Evolutionary conservation across 2,797 vertebrate species (phyloP).

Genomic region (Gymnothorax reevesii): DNA sequence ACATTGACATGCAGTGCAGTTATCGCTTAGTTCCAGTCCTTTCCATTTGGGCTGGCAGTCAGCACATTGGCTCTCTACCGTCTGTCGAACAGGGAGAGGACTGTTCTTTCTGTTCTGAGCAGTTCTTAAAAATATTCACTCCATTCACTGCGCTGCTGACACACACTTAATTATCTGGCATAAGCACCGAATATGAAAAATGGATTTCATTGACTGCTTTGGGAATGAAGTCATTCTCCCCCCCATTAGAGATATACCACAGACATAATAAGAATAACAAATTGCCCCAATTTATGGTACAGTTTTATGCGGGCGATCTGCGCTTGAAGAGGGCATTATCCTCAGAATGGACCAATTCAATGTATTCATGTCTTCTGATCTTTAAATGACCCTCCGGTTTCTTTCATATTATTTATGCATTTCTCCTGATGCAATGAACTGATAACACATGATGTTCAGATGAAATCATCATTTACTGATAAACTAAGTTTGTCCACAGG

Average conservation of each 20-base stretch:
- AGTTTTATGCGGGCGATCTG: neutral
- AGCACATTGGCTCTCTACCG: constrained; percentile 26
- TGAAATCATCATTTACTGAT: neutral
- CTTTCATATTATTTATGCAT: neutral
- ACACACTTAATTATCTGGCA: constrained; percentile 53
- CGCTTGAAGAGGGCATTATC: neutral
- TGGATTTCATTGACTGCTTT: constrained; percentile 42
- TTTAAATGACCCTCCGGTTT: neutral
- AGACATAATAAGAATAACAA: constrained; percentile 15
- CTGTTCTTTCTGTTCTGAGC: constrained; percentile 40
- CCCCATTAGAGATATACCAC: neutral
- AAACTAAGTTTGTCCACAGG: neutral
- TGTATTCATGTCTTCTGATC: neutral
- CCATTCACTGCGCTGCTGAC: constrained; percentile 52
- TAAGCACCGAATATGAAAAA: constrained; percentile 43
- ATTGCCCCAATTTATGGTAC: neutral
- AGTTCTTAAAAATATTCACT: constrained; percentile 48
- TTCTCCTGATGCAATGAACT: neutral
- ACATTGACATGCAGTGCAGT: neutral
- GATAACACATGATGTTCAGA: neutral
- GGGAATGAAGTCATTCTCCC: constrained; percentile 17
- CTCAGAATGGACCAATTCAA: neutral
- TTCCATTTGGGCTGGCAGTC: constrained; percentile 35
- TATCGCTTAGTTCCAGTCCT: neutral
- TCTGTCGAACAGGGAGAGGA: constrained; percentile 46